Conservation (phyloP, 2,113 vertebrate genomes). For the Ascaphus truei region DNA sequence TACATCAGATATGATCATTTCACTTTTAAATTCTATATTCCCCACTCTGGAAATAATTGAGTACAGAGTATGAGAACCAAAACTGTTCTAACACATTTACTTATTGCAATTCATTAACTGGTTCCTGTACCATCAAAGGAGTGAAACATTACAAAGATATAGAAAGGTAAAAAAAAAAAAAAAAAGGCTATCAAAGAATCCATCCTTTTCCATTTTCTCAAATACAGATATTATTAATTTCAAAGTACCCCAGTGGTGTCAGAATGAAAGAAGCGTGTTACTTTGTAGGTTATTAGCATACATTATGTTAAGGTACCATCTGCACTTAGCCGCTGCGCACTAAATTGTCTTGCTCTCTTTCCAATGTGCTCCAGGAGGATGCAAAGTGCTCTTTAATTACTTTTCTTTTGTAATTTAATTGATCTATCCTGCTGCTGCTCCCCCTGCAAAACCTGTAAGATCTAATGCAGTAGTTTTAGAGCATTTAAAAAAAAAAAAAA, state of each 20-base stretch:
- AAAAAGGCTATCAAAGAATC: no score
- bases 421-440: background rate
- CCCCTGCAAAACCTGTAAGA: conserved; percentile 2
- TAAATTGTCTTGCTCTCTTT: background rate
- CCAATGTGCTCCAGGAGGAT: background rate
- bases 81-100: background rate
- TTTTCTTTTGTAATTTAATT: conserved; percentile 1
- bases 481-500: background rate
- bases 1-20: no score
- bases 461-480: background rate
- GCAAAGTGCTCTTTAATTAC: conserved; percentile 11
- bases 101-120: background rate
- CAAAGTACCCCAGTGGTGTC: background rate
- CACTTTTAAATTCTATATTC: no score
- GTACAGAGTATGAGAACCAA: no score
- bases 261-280: background rate
- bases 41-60: no score
- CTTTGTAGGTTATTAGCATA: background rate
- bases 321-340: background rate
- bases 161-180: background rate
- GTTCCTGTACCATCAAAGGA: background rate
- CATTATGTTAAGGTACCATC: no score
- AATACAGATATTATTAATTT: conserved; percentile 1
- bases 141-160: background rate
- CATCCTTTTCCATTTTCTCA: conserved; percentile 9